A percentile compares a stretch with the other conserved stretches of the same genome.
Conservation (phyloP, 2,888 invertebrate genomes). For the Mythimna lalbum region DNA sequence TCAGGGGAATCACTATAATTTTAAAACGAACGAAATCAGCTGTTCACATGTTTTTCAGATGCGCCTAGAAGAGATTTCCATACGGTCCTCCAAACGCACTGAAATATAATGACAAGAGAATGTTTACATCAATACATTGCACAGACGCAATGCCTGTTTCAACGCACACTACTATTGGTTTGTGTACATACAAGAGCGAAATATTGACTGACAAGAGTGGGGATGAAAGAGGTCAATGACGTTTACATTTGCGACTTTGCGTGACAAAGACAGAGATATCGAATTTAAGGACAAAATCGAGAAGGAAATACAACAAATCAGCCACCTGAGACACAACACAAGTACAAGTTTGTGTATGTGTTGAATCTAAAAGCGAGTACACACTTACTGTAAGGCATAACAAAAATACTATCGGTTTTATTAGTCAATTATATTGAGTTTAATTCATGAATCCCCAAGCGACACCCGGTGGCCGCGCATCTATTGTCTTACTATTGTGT, state of each 20-base stretch:
- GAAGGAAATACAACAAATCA: slow-evolving; percentile 78
- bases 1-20: slow-evolving; percentile 63
- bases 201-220: slow-evolving; percentile 77
- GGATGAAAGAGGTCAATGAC: slow-evolving; percentile 86
- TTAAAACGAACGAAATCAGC: slow-evolving; percentile 74
- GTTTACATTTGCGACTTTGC: slow-evolving; percentile 70
- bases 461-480: too few relatives aligned
- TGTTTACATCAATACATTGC: slow-evolving; percentile 88
- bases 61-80: slow-evolving; percentile 76
- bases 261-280: slow-evolving; percentile 68
- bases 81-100: slow-evolving; percentile 84
- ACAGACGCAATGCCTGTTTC: slow-evolving; percentile 76
- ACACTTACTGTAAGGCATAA: slow-evolving; percentile 4
- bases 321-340: slow-evolving; percentile 42
- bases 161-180: slow-evolving; percentile 75
- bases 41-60: slow-evolving; percentile 80
- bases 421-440: not conserved
- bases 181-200: slow-evolving; percentile 67
- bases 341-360: slow-evolving; percentile 33
- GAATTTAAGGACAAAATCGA: slow-evolving; percentile 51
- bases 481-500: too few relatives aligned
- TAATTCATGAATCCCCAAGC: too few relatives aligned
- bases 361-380: slow-evolving; percentile 6
- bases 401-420: not conserved
- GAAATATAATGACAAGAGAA: slow-evolving; percentile 85